Evolutionary conservation across 2,113 vertebrate species (phyloP).

Genomic region (Struthio camelus): DNA sequence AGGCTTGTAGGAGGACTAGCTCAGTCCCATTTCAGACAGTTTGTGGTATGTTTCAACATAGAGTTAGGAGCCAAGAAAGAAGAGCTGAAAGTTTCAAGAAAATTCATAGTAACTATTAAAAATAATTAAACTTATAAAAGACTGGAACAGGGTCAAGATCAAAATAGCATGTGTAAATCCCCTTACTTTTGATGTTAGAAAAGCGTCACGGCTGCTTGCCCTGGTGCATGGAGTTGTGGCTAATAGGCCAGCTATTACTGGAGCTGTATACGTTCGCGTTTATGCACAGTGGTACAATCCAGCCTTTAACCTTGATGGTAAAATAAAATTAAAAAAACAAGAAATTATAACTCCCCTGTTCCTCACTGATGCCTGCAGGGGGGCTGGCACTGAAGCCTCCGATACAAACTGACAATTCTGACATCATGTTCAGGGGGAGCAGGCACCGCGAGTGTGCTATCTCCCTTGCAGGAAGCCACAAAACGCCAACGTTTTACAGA

Average conservation of each 20-base stretch:
- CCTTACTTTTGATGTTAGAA: neutral
- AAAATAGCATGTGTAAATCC: conserved; percentile 8
- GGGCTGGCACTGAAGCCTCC: neutral
- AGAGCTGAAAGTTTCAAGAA: neutral
- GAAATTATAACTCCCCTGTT: neutral
- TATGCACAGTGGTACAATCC: neutral
- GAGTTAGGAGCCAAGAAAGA: neutral
- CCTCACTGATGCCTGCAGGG: neutral
- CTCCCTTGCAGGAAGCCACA: conserved; percentile 2
- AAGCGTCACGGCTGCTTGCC: neutral
- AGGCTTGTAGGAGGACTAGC: neutral
- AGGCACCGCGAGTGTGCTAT: neutral
- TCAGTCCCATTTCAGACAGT: neutral
- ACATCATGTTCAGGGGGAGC: neutral
- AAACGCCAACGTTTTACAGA: neutral
- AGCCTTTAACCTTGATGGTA: neutral
- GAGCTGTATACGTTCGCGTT: neutral
- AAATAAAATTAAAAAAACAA: neutral
- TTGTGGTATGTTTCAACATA: neutral
- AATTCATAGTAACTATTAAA: neutral
- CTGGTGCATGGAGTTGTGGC: neutral
- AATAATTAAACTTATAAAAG: neutral
- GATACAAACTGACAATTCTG: neutral
- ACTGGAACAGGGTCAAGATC: neutral
- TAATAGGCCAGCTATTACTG: neutral